Evolutionary conservation across 1,140 invertebrate species (phyloP), one percentile per base, ranked within the genome.

Genomic region (Brachionus plicatilis): DNA sequence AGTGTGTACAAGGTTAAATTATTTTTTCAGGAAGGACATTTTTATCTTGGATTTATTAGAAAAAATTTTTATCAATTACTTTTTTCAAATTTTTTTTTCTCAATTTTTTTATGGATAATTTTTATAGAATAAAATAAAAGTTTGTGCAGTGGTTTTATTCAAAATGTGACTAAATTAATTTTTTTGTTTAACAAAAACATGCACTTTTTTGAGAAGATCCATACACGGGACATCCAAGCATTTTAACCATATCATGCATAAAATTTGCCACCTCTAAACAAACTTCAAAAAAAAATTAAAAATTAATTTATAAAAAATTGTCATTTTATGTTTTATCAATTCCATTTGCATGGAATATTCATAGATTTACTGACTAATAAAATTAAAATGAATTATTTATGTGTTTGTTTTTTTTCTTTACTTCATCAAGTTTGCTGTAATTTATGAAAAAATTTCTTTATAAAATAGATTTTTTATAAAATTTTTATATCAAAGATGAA

Each of bases 181-280:
- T 47, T 47, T 47, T 47, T 27, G 12, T 33, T 68, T 43, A 72
- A 80, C 76, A 80, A 17, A 56, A n/a, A 56, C 76, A 80, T 53
- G 76, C 76, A n/a, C 24, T 50, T 56, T 65, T 56, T 56, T 80
- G 76, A 7, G 76, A 50, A 7, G 50, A 60, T 12, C 76, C 76
- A 80, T 80, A 80, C 14, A 50, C 76, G 12, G 76, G 76, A 41
- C 76, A 80, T 53, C 76, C 76, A 12, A 80, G 4, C 14, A 8
- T 33, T 17, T 24, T 65, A 37, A 80, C 76, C 45, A 80, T 29
- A n/a, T 80, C 56, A 43, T 33, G 20, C 47, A 80, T 60, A 37
- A 80, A 65, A 56, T 80, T 65, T 17, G 76, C 43, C 17, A 20
- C 45, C 17, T 79, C 76, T 0, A 53, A 14, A 37, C 76, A 79